Percentiles rank a stretch among this genome's conserved stretches.
Evolutionary conservation across 2,797 vertebrate genomes (phyloP).

Genomic region (Macropus fuliginosus): DNA sequence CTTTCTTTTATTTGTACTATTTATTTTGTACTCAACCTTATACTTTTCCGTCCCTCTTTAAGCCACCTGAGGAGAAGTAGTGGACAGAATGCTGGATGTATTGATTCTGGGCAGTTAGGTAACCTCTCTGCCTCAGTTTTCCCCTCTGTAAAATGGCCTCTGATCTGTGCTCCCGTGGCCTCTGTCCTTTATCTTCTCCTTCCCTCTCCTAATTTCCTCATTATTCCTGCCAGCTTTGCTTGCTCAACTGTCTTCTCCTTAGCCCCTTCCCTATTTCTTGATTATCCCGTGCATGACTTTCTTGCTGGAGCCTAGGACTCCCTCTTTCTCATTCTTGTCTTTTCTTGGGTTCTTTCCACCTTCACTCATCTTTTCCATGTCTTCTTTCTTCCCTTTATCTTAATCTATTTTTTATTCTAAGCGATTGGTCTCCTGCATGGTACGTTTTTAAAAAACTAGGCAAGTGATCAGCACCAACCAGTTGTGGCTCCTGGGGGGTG

Average conservation of each 20-base stretch:
- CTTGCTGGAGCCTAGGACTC: neutral
- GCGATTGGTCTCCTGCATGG: constrained; percentile 35
- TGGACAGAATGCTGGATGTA: neutral
- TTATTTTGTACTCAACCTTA: too few relatives aligned
- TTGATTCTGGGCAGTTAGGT: neutral
- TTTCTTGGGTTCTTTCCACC: constrained; percentile 32
- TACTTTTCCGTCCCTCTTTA: neutral
- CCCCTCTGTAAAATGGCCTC: neutral
- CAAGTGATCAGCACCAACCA: constrained; percentile 21
- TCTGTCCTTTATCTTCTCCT: neutral
- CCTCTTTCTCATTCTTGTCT: neutral
- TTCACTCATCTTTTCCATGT: constrained; percentile 19
- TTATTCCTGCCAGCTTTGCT: neutral
- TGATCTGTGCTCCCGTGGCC: fast-evolving
- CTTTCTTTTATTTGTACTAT: neutral
- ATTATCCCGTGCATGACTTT: neutral
- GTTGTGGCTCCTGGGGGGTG: neutral
- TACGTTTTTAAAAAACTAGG: neutral
- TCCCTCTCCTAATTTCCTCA: neutral
- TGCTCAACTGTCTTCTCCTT: neutral
- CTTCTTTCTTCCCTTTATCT: constrained; percentile 11
- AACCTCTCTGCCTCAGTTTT: neutral
- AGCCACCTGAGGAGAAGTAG: neutral
- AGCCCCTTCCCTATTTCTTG: neutral
- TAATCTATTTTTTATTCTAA: constrained; percentile 48